Conservation (phyloP, 1,140 invertebrate genomes). For the Geopemphigus sp. region DNA sequence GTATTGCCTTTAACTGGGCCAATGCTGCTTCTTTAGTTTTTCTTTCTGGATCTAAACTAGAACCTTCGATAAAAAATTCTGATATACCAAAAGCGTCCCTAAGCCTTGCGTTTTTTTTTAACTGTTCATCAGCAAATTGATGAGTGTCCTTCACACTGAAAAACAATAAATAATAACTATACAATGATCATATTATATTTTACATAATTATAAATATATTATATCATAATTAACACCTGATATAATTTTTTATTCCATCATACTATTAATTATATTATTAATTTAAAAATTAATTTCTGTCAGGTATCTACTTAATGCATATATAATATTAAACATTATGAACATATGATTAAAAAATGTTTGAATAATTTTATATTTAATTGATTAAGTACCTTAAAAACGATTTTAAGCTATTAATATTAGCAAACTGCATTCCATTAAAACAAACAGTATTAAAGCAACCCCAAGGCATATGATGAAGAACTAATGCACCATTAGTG, state of each 20-base stretch:
- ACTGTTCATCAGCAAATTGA: slow-evolving; percentile 92
- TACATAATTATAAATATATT: neutral
- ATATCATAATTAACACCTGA: neutral
- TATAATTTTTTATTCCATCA: too few species aligned
- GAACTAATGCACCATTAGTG: neutral
- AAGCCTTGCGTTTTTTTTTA: slow-evolving; percentile 89
- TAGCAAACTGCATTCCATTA: slow-evolving; percentile 31
- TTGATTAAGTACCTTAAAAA: slow-evolving; percentile 14
- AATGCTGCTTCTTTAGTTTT: slow-evolving; percentile 72
- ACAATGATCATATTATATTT: neutral
- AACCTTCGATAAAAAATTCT: slow-evolving; percentile 89
- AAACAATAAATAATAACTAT: slow-evolving; percentile 54
- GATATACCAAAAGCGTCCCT: slow-evolving; percentile 93
- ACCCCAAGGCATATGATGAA: slow-evolving; percentile 7
- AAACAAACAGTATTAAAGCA: slow-evolving; percentile 15
- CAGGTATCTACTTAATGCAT: neutral
- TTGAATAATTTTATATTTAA: neutral
- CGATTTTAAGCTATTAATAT: slow-evolving; percentile 37
- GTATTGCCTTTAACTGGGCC: slow-evolving; percentile 58
- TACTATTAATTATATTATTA: too few species aligned
- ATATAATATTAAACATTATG: neutral
- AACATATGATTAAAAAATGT: neutral
- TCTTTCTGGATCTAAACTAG: slow-evolving; percentile 84
- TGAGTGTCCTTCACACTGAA: slow-evolving; percentile 89
- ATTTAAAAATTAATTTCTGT: neutral